A percentile compares a stretch with the other conserved stretches of the same genome.
phyloP scores from a whole-genome alignment of 2,797 vertebrate species.

The Chelidonichthys spinosus region DNA sequence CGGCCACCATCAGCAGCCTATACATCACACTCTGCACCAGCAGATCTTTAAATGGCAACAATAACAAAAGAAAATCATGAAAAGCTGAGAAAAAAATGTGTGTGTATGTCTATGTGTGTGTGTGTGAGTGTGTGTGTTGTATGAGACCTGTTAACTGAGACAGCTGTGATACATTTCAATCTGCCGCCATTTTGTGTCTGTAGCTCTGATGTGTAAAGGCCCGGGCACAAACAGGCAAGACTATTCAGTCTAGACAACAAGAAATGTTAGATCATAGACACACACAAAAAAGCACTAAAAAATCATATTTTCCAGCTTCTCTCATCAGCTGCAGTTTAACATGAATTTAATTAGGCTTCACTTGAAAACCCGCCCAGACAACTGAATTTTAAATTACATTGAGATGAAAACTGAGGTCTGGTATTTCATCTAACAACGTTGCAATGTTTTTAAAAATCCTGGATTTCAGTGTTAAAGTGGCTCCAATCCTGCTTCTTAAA shows the following conservation, averaged over 20 bases:
- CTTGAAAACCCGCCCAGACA: not conserved
- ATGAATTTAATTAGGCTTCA: not conserved
- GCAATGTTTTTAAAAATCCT: not conserved
- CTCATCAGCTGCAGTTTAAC: not conserved
- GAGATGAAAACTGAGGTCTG: not conserved
- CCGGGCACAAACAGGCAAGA: constrained; percentile 12
- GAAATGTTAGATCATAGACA: not conserved
- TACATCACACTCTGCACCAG: not conserved
- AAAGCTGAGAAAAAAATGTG: not conserved
- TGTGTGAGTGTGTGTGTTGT: not conserved
- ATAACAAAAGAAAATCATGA: not conserved
- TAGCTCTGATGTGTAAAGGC: constrained; percentile 23
- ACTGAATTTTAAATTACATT: too few species aligned
- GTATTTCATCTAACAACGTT: not conserved
- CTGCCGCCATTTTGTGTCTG: constrained; percentile 72
- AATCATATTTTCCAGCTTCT: not conserved
- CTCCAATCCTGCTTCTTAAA: not conserved
- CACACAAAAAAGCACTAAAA: not conserved
- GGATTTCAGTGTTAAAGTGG: too few species aligned
- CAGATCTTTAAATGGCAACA: not conserved
- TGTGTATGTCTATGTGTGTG: not conserved
- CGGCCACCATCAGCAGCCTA: not conserved
- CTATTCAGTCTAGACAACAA: not conserved
- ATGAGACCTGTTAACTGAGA: constrained; percentile 44
- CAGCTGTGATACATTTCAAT: constrained; percentile 42